Base-by-base conservation (phyloP, 2,113 vertebrate species). In the Neomonachus schauinslandi region DNA sequence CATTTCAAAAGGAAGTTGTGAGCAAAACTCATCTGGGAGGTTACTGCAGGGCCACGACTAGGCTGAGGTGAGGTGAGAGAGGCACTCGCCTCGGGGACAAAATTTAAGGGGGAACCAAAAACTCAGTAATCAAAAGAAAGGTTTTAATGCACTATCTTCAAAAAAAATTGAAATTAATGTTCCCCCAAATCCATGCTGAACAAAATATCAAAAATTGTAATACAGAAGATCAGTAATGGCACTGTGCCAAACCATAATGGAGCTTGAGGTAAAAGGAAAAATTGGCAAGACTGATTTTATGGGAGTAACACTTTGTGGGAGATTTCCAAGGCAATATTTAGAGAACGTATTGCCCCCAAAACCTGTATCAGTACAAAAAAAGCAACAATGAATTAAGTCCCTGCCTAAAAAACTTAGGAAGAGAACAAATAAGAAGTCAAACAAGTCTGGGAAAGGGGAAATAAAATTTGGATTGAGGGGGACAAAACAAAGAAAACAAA, bases 1-100 rank as follows among this genome's bases (percentile, higher is more conserved):
- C 85, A 76, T 96, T 94, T 97, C 76, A 83, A 84, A 95, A 92
- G 59, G 77, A 86, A 91, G 33, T n/a, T 89, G 51, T 67, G 51
- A 94, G 57, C 49, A 94, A 31, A 96, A 89, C 19, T 97, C 57
- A 12, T 72, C 76, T 82, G 53, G 12, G 33, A 77, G 51, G 57
- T 85, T 89, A 82, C 11, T 10, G 11, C 21, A 84, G 21, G 69
- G 33, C 46, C 49, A 61, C 19, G 28, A 59, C 21, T 46, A 85
- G 46, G 89, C 19, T 33, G 46, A 22, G 61, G 36, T 82, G 63
- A 96, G 63, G 15, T 46, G 39, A 92, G 49, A 65, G 12, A 82
- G 24, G 16, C 63, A 51, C 28, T 96, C 86, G 39, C 31, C 79
- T 86, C 14, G 16, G 53, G 33, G 18, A 22, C 36, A 83, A 92